Evolutionary conservation across 1,140 invertebrate species (phyloP), one percentile per base, ranked within the genome.

Genomic region (Brachionus rotundiformis): DNA sequence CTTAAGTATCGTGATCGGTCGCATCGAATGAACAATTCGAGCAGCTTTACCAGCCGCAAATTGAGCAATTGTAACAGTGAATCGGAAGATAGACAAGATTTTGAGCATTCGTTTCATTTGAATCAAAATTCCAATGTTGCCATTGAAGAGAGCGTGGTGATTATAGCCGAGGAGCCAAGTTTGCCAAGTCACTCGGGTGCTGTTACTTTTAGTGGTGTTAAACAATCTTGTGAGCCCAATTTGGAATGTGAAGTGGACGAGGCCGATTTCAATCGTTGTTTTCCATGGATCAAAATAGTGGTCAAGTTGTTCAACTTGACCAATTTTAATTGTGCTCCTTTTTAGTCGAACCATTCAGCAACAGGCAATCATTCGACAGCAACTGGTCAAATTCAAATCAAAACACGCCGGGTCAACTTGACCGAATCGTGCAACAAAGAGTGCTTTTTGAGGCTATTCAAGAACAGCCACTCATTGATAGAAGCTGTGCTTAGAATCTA

Each of bases 401-500:
- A 73, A 25, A 47, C 8, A 3, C 13, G 68, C 1, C 33, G 25
- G 8, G n/a, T n/a, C n/a, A 39, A 73, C 44, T 36, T 59, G 54
- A 49, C 16, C n/a, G 47, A 59, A 13, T 39, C 47, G 16, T 79
- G 76, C 54, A 23, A 10, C 25, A 63, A 79, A 39, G 33, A 59
- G 16, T 79, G 76, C 47, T 79, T 59, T 27, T 59, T 79, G 29
- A 79, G 29, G 25, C 25, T 79, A 11, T 79, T 79, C 47, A 79
- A 31, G 16, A 79, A 79, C 41, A 59, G 76, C 27, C 76, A 79
- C 33, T 33, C 76, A 33, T 63, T 79, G 13, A 59, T 79, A 25
- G 76, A 79, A 39, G 76, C 76, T 41, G 47, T 79, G 7, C 25
- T 79, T 8, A 83, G 80, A 11, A 82, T 84, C 27, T 81, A 83